Conservation (phyloP, 2,797 vertebrate species). For the Lemur catta region DNA sequence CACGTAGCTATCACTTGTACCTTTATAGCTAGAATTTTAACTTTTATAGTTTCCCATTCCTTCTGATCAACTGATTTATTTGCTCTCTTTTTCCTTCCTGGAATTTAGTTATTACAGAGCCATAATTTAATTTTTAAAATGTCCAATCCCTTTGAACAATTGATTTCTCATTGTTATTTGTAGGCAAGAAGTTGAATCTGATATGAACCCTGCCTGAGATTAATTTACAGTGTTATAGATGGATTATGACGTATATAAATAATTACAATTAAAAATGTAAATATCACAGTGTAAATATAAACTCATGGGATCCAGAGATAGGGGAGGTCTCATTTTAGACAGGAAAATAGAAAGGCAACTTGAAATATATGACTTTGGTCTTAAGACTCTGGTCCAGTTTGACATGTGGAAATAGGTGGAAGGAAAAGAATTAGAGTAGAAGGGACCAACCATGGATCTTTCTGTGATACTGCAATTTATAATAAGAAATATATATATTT, state of each 20-base stretch:
- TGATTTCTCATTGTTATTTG: background rate
- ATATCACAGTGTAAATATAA: background rate
- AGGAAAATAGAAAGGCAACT: background rate
- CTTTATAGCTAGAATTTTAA: background rate
- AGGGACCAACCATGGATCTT: background rate
- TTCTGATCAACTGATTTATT: conserved; percentile 6
- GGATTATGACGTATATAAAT: background rate
- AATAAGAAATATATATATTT: background rate
- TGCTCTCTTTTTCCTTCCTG: background rate
- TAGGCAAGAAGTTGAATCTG: background rate
- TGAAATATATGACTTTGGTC: background rate
- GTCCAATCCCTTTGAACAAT: background rate
- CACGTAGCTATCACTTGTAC: background rate
- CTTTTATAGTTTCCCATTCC: background rate
- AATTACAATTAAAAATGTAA: background rate
- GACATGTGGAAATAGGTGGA: background rate
- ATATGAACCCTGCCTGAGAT: background rate
- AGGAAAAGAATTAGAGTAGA: background rate
- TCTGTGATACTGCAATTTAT: background rate
- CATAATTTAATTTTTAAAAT: conserved; percentile 22
- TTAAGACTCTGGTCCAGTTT: background rate
- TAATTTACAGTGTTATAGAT: background rate
- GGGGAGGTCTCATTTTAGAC: background rate
- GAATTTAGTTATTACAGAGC: background rate
- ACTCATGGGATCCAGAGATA: background rate